phyloP scores from a whole-genome alignment of 2,113 vertebrate genomes.

The Lethenteron camtschaticum region DNA sequence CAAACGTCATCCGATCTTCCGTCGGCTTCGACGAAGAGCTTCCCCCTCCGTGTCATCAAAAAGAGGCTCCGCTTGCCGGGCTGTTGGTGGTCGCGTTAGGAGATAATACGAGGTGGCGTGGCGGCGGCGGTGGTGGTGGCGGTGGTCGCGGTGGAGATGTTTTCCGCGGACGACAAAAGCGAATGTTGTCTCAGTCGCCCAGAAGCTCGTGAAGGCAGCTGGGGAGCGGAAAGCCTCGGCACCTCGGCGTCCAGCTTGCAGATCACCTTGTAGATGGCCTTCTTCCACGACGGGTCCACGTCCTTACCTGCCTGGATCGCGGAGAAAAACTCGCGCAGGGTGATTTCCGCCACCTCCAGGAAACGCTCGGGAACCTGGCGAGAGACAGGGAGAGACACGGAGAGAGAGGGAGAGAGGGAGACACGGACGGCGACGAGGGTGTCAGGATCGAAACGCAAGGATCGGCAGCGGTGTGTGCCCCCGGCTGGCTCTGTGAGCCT shows the following conservation, averaged over 20 bases:
- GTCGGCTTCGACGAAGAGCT: no score
- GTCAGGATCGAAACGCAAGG: no score
- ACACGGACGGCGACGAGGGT: not conserved
- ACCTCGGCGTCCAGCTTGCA: conserved; percentile 83
- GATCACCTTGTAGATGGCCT: conserved; percentile 95
- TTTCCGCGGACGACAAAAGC: no score
- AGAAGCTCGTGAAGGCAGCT: conserved; percentile 17
- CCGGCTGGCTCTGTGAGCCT: no score
- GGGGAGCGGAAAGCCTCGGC: conserved; percentile 56
- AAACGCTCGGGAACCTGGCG: conserved; percentile 62
- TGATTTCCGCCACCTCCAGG: conserved; percentile 65
- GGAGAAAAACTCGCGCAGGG: conserved; percentile 66
- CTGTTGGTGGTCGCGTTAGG: no score
- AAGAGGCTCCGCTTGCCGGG: no score
- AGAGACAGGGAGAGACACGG: conserved; percentile 12
- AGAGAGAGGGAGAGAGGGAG: not conserved
- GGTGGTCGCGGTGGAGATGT: no score
- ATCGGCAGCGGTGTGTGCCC: no score
- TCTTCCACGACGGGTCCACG: conserved; percentile 78
- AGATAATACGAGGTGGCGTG: no score
- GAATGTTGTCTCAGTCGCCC: not conserved
- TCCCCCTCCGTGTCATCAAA: no score
- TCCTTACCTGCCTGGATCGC: conserved; percentile 59
- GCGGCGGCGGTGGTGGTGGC: no score
- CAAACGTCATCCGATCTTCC: no score